Evolutionary conservation across 2,888 invertebrate genomes (phyloP).

Genomic region (Parnassius apollo): DNA sequence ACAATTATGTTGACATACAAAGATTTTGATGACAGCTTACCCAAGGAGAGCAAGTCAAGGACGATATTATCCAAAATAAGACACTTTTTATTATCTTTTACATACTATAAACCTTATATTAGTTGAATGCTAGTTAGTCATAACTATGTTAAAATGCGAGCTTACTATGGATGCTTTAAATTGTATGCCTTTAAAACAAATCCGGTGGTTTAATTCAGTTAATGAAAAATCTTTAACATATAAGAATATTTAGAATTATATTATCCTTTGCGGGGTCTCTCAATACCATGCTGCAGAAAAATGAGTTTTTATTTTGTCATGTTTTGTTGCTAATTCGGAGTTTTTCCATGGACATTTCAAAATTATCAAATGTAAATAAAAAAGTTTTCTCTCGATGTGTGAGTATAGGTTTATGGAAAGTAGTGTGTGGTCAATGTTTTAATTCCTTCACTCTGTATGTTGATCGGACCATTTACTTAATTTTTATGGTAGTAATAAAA

Average conservation of each 20-base stretch:
- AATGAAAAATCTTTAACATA: slow-evolving; percentile 14
- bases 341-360: slow-evolving; percentile 16
- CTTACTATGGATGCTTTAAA: slow-evolving; percentile 65
- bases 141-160: slow-evolving; percentile 56
- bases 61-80: too few species aligned
- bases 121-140: slow-evolving; percentile 53
- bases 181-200: slow-evolving; percentile 16
- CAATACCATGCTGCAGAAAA: too few species aligned
- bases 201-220: slow-evolving; percentile 25
- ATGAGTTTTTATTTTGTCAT: too few species aligned
- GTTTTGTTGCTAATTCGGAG: background rate
- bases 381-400: background rate
- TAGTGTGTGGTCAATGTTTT: slow-evolving; percentile 34
- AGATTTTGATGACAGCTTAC: too few species aligned
- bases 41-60: too few species aligned
- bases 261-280: slow-evolving; percentile 1
- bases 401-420: slow-evolving; percentile 13
- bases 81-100: too few species aligned
- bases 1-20: too few species aligned
- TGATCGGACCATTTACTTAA: slow-evolving; percentile 47
- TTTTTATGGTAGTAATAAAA: slow-evolving; percentile 25
- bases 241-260: background rate
- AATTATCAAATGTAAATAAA: slow-evolving; percentile 16
- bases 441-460: slow-evolving; percentile 30
- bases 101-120: slow-evolving; percentile 25